phyloP scores from a whole-genome alignment of 1,140 invertebrate species.

The Apis laboriosa region DNA sequence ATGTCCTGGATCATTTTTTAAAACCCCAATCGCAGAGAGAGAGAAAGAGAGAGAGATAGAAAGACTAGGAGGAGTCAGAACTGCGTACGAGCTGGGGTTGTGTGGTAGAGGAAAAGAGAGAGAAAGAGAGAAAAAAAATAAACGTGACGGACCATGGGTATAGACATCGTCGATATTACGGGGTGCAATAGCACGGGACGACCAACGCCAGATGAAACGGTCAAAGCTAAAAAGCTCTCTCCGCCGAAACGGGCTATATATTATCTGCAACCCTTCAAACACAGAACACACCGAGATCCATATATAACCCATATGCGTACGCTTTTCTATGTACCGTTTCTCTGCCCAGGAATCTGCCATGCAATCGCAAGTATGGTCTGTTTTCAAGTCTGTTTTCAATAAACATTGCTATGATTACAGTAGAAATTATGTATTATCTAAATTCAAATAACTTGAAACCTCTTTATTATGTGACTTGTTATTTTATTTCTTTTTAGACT shows the following conservation, averaged over 20 bases:
- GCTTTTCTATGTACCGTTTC: slow-evolving; percentile 39
- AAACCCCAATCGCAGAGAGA: slow-evolving; percentile 45
- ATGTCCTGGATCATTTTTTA: slow-evolving; percentile 78
- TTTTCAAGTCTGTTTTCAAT: neutral
- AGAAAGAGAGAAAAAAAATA: slow-evolving; percentile 46
- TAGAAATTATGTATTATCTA: too few relatives aligned
- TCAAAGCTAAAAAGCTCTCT: slow-evolving; percentile 75
- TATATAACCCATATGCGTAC: slow-evolving; percentile 62
- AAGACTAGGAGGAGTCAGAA: slow-evolving; percentile 28
- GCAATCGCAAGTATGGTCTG: neutral
- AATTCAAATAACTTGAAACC: too few relatives aligned
- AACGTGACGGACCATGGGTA: slow-evolving; percentile 72
- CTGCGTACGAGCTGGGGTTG: slow-evolving; percentile 20
- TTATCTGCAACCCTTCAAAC: slow-evolving; percentile 78
- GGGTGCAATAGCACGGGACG: slow-evolving; percentile 62
- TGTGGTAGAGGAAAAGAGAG: neutral
- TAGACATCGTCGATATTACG: slow-evolving; percentile 60
- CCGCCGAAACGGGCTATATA: slow-evolving; percentile 74
- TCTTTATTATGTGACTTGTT: too few relatives aligned
- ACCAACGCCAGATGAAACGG: slow-evolving; percentile 70
- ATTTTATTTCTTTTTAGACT: too few relatives aligned
- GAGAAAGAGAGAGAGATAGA: neutral
- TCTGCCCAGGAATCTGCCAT: neutral
- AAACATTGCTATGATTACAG: too few relatives aligned
- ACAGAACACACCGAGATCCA: slow-evolving; percentile 68